Conservation (phyloP, 2,888 invertebrate genomes). For the Coenonympha arcania region DNA sequence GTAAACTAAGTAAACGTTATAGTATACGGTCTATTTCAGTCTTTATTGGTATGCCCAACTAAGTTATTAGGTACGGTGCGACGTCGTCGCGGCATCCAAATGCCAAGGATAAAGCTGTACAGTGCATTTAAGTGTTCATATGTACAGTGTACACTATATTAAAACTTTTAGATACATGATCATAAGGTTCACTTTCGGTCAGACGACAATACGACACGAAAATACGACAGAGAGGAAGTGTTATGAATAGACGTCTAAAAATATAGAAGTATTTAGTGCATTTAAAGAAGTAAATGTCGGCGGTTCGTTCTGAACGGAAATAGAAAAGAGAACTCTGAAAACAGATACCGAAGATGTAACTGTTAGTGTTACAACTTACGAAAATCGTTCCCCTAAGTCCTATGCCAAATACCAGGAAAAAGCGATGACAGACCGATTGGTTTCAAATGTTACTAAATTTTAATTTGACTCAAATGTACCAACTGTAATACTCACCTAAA, state of each 20-base stretch:
- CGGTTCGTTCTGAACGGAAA: conserved; percentile 2
- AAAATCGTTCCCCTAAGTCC: no score
- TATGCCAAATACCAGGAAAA: no score
- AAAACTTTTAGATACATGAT: conserved; percentile 42
- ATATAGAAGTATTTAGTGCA: conserved; percentile 14
- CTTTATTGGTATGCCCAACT: conserved; percentile 21
- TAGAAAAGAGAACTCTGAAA: neutral
- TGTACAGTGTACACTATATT: no score
- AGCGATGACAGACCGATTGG: no score
- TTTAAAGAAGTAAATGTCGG: conserved; percentile 34
- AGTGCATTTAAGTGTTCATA: conserved; percentile 20
- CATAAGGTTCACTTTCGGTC: conserved; percentile 34
- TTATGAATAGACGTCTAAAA: conserved; percentile 49
- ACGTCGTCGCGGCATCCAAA: conserved; percentile 23
- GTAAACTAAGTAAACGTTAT: conserved; percentile 17
- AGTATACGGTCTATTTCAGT: conserved; percentile 25
- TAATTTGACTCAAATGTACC: no score
- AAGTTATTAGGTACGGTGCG: conserved; percentile 24
- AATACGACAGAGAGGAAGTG: conserved; percentile 61
- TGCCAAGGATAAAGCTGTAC: conserved; percentile 31
- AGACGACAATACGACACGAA: conserved; percentile 53
- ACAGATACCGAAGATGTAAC: neutral
- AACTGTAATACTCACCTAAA: no score
- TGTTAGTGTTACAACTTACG: neutral
- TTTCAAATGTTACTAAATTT: no score